These are phyloP conservation scores for Halcyon badia DNA, from an alignment of 2,797 vertebrate genomes.

Conservation along the genomic window DNA sequence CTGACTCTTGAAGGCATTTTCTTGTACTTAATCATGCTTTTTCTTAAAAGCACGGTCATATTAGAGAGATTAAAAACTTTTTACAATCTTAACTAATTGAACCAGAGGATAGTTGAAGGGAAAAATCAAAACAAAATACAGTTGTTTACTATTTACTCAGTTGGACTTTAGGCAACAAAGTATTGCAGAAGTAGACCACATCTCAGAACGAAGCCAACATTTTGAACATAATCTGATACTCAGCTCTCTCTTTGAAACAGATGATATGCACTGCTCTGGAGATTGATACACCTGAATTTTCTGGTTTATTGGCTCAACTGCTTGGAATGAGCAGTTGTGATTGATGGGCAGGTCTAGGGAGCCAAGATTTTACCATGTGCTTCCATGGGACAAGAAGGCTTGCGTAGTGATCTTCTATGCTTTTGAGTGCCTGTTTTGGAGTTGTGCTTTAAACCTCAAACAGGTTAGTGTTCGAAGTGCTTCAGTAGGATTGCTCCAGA, in stretches of 20 bases:
- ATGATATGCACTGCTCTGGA: background rate
- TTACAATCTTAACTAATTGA: background rate
- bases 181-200: background rate
- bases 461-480: background rate
- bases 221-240: background rate
- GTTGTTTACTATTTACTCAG: background rate
- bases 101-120: background rate
- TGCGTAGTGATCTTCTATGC: background rate
- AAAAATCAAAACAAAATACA: background rate
- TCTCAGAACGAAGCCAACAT: background rate
- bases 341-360: background rate
- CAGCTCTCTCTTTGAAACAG: fast-evolving
- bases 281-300: background rate
- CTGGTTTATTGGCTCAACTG: background rate
- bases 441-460: background rate
- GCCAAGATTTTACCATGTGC: background rate
- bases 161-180: background rate
- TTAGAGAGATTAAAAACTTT: background rate
- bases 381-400: background rate
- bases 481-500: background rate
- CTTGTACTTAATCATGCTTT: background rate
- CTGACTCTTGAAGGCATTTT: background rate
- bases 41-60: background rate
- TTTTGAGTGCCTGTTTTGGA: background rate
- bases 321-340: background rate